phyloP scores from a whole-genome alignment of 2,113 vertebrate species.

The Alethe diademata region DNA sequence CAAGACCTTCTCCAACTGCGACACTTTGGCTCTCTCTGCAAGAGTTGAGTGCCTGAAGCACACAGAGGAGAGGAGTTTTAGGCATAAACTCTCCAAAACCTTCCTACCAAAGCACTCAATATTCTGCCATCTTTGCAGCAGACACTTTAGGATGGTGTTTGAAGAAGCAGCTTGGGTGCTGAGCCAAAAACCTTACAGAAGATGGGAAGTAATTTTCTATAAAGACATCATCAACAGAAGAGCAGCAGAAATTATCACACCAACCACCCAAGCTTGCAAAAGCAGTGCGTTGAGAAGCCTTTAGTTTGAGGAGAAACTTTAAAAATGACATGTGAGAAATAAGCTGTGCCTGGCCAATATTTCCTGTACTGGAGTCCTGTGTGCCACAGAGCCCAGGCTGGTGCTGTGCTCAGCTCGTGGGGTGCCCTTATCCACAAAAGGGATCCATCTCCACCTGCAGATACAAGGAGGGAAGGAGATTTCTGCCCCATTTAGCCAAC shows the following conservation, averaged over 20 bases:
- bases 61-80: neutral
- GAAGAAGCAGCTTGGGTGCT: neutral
- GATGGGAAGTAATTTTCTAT: neutral
- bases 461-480: neutral
- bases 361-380: neutral
- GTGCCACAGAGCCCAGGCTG: rapidly evolving
- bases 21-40: neutral
- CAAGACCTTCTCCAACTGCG: neutral
- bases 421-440: neutral
- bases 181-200: neutral
- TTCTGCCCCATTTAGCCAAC: neutral
- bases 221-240: neutral
- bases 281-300: neutral
- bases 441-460: neutral
- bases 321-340: neutral
- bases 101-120: neutral
- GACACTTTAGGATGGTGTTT: neutral
- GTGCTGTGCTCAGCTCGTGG: rapidly evolving
- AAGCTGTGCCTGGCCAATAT: neutral
- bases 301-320: neutral
- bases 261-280: neutral
- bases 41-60: neutral
- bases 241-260: neutral
- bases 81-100: neutral
- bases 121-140: neutral